Conservation (phyloP, 2,888 invertebrate species). For the Perizoma affinitatum region DNA sequence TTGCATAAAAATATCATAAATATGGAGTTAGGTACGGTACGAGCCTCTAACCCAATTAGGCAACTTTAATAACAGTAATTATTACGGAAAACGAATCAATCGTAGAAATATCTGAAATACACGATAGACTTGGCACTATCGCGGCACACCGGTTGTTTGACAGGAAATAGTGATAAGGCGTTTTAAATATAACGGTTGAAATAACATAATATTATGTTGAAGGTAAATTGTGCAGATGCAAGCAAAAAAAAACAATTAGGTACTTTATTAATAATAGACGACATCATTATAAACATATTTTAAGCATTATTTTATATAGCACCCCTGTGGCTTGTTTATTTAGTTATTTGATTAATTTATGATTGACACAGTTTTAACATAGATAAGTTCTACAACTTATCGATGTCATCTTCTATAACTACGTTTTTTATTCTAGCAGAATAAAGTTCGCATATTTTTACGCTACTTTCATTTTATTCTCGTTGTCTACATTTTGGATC, state of each 20-base stretch:
- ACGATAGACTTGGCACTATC: conserved; percentile 39
- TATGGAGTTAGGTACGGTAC: conserved; percentile 16
- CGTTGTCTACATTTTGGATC: conserved; percentile 15
- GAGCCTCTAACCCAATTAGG: conserved; percentile 35
- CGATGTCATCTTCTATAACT: conserved; percentile 8
- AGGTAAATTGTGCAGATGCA: conserved; percentile 16
- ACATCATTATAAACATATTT: too few species aligned
- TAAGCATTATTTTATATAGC: too few species aligned
- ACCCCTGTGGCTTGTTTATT: too few species aligned
- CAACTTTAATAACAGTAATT: conserved; percentile 37
- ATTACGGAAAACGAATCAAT: conserved; percentile 42
- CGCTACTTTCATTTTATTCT: conserved; percentile 21
- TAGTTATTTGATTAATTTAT: background rate
- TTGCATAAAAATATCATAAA: conserved; percentile 27
- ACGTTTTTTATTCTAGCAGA: conserved; percentile 10
- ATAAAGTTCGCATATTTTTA: conserved; percentile 14
- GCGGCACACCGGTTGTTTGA: conserved; percentile 41
- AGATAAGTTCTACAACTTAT: too few species aligned
- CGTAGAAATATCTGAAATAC: conserved; percentile 41
- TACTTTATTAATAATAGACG: too few species aligned
- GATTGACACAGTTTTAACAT: conserved; percentile 18
- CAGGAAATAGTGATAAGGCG: conserved; percentile 52
- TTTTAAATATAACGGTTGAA: conserved; percentile 46
- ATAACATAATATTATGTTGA: conserved; percentile 30
- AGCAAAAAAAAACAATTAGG: background rate